Conservation (phyloP, 2,113 vertebrate species). For the Brachyhypopomus gauderio region DNA sequence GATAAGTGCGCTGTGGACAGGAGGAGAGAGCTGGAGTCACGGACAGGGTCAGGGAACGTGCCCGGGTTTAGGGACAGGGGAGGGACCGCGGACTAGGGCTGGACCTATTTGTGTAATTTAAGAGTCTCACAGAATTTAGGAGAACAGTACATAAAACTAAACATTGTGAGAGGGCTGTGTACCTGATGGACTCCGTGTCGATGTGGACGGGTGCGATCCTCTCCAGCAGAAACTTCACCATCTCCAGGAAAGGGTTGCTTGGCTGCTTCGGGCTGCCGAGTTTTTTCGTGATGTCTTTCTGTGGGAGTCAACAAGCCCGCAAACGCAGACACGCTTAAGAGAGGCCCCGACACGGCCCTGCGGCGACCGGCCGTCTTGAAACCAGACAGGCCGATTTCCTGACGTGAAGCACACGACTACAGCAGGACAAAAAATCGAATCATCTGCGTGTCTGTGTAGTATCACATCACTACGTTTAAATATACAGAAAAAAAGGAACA, state of each 20-base stretch:
- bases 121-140: too few species aligned
- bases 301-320: constrained; percentile 35
- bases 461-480: too few species aligned
- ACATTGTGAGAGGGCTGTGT: too few species aligned
- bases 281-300: constrained; percentile 97
- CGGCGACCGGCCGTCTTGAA: too few species aligned
- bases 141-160: too few species aligned
- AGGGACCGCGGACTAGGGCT: not conserved
- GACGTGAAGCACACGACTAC: too few species aligned
- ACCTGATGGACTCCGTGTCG: constrained; percentile 99
- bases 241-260: constrained; percentile 87
- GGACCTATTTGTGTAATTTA: too few species aligned
- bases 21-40: not conserved
- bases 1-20: constrained; percentile 80
- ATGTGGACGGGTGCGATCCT: constrained; percentile 97
- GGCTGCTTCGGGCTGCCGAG: constrained; percentile 90
- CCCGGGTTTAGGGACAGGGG: not conserved
- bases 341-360: not conserved
- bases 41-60: too few species aligned
- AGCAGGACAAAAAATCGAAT: too few species aligned
- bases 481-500: too few species aligned
- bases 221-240: constrained; percentile 89
- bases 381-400: too few species aligned
- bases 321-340: not conserved
- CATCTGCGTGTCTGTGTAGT: too few species aligned